A percentile compares a stretch with the other conserved stretches of the same genome.
Conservation (phyloP, 2,888 invertebrate species). For the Papilio elwesi region DNA sequence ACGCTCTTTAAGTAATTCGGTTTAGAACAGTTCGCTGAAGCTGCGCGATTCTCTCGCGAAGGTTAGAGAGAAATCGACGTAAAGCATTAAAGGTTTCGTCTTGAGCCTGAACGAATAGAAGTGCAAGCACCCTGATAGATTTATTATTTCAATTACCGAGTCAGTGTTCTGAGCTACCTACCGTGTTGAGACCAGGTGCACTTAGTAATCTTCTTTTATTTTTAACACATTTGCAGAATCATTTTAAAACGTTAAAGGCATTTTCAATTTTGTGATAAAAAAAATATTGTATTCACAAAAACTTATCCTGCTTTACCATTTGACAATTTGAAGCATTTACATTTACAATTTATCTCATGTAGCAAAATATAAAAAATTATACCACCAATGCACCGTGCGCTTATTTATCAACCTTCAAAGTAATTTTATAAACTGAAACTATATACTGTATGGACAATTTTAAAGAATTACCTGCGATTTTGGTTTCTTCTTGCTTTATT, state of each 20-base stretch:
- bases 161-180: constrained; percentile 67
- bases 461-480: no score
- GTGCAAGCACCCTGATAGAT: constrained; percentile 76
- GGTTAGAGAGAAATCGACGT: constrained; percentile 49
- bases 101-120: constrained; percentile 70
- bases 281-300: not conserved
- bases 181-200: constrained; percentile 15
- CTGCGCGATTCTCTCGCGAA: constrained; percentile 1
- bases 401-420: no score
- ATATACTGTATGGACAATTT: no score
- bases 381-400: no score
- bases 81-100: constrained; percentile 74
- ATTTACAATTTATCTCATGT: no score
- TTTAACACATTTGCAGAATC: constrained; percentile 14
- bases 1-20: not conserved
- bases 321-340: no score
- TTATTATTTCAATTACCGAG: constrained; percentile 83
- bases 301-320: no score
- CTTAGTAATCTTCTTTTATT: constrained; percentile 25
- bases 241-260: constrained; percentile 3
- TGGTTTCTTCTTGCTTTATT: no score
- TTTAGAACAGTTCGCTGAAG: not conserved
- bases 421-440: no score
- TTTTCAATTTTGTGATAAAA: not conserved
- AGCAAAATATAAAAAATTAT: no score